Base-by-base conservation (phyloP, 2,113 vertebrate species). In the Emydocephalus ijimae region DNA sequence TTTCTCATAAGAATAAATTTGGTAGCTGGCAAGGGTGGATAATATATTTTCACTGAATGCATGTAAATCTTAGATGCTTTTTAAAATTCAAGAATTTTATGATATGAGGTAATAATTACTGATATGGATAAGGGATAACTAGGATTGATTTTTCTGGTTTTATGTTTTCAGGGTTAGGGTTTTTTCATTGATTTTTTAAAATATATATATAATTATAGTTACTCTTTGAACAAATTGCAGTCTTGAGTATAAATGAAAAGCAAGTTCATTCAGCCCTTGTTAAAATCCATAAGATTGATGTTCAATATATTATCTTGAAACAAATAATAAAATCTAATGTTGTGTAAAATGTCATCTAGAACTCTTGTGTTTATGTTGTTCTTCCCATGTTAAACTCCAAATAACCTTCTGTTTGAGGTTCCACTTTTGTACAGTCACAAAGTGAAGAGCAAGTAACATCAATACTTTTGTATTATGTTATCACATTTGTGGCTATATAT, bases 111-210 rank as follows among this genome's bases (percentile, higher is more conserved):
- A 26, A 88, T 92, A 81, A 34, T 34, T 89, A 61, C 59, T 55
- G 64, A 50, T 23, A 2, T 29, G 89, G 90, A 69, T 91, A 92
- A 94, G 91, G 91, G 55, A 91, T 43, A 85, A 24, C 21, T 50
- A 43, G 20, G 43, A 86, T 92, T 92, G 9, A 12, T 93, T 26
- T 93, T 91, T 0, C 0, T 90, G 81, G 64, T 92, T 95, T 94
- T n/a, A 89, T 91, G 92, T 96, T 92, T 95, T 94, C 92, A 95
- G 0, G 14, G 64, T 24, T 93, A 20, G 15, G n/a, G 43, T 88
- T 81, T 94, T 56, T 93, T 94, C 92, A 93, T 93, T 94, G 48
- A 90, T 94, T 34, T 96, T 93, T 12, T 4, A 74, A 74, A 74
- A 74, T 1, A 20, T 34, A 74, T 1, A 20, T 34, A 74, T 34